These are phyloP conservation scores for Rhynchopsitta pachyrhyncha DNA, from an alignment of 2,113 vertebrate genomes.

Conservation along the genomic window DNA sequence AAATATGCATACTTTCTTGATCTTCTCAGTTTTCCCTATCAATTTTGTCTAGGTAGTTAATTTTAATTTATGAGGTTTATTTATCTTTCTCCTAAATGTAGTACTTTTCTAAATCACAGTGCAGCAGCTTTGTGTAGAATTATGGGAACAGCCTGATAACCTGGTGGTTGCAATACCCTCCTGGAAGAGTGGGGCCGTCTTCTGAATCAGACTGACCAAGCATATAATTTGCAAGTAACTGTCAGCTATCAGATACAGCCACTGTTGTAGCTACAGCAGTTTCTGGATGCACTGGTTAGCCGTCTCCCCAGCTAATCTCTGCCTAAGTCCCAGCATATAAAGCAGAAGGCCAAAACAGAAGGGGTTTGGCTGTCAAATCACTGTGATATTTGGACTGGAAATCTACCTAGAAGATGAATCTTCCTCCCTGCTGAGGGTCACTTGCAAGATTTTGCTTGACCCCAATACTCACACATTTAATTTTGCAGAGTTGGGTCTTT, in stretches of 20 bases:
- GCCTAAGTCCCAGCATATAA: background rate
- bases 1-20: background rate
- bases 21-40: background rate
- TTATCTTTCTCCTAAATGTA: background rate
- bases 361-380: background rate
- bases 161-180: background rate
- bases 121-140: background rate
- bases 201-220: background rate
- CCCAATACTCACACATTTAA: rapidly evolving
- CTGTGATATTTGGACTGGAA: background rate
- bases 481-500: background rate
- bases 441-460: background rate
- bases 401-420: background rate
- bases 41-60: background rate
- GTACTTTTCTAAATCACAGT: background rate
- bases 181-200: background rate
- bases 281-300: rapidly evolving
- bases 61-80: background rate
- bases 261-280: background rate
- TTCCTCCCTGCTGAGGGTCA: background rate
- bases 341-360: constrained; percentile 8
- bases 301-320: rapidly evolving
- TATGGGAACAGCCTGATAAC: background rate
- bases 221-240: background rate
- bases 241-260: background rate